Conservation (phyloP, 2,888 invertebrate genomes). For the Agriopis leucophaearia region DNA sequence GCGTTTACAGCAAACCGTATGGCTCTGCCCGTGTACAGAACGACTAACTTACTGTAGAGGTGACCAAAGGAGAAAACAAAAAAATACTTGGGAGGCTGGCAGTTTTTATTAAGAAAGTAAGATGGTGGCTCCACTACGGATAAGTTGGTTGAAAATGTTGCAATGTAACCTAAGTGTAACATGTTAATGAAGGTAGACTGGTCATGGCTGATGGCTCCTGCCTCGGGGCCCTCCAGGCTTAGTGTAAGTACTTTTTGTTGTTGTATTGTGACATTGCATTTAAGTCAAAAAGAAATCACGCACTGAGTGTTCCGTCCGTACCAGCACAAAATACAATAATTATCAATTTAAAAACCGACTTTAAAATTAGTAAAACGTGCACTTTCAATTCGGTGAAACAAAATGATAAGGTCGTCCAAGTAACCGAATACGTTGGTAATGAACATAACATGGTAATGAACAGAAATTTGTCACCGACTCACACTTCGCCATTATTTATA, state of each 20-base stretch:
- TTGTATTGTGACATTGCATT: not conserved
- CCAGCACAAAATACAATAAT: too few species aligned
- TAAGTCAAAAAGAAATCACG: not conserved
- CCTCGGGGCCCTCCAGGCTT: not conserved
- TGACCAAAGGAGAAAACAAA: not conserved
- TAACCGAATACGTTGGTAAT: too few species aligned
- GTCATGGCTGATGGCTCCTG: not conserved
- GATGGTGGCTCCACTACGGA: not conserved
- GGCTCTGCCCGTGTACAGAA: conserved; percentile 33
- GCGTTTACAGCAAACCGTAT: conserved; percentile 52
- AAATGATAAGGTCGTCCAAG: too few species aligned
- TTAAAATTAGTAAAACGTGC: too few species aligned
- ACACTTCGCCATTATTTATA: too few species aligned
- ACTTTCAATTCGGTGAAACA: too few species aligned
- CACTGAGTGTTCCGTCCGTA: not conserved
- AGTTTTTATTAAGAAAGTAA: not conserved
- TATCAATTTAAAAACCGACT: too few species aligned
- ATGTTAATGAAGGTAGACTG: not conserved
- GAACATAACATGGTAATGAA: too few species aligned
- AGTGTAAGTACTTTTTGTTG: not conserved
- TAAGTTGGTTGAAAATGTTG: not conserved
- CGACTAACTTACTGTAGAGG: not conserved
- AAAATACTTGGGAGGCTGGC: too few species aligned
- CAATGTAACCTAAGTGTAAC: not conserved
- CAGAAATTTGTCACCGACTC: too few species aligned